Conservation (phyloP, 2,888 invertebrate genomes). For the Mesodorylaimus sp. region DNA sequence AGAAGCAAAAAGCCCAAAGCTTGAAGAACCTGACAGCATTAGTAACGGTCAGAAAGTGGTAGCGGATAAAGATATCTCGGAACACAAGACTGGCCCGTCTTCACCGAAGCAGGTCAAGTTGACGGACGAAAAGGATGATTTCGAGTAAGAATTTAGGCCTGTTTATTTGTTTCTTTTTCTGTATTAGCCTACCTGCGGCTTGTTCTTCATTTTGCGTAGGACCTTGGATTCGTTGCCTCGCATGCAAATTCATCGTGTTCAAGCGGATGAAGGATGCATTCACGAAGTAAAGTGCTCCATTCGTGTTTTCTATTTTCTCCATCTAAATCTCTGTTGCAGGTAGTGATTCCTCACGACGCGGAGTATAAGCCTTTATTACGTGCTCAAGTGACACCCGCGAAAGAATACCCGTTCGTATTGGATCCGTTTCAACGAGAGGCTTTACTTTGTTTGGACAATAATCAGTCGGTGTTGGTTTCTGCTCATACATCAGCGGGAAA, state of each 20-base stretch:
- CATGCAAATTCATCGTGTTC: conserved; percentile 67
- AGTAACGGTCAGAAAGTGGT: too few relatives aligned
- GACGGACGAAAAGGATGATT: too few relatives aligned
- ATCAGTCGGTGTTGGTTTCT: conserved; percentile 91
- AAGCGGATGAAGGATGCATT: conserved; percentile 74
- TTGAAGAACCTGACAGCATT: too few relatives aligned
- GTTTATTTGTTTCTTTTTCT: too few relatives aligned
- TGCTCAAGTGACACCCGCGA: conserved; percentile 54
- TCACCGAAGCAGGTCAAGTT: too few relatives aligned
- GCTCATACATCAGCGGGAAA: conserved; percentile 99
- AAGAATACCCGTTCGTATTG: conserved; percentile 75
- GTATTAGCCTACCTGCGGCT: too few relatives aligned
- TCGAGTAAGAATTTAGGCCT: too few relatives aligned
- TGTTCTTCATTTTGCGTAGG: too few relatives aligned
- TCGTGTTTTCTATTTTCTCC: not conserved
- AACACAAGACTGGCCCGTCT: too few relatives aligned
- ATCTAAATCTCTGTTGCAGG: conserved; percentile 24
- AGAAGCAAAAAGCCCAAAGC: too few relatives aligned
- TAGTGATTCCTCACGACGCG: conserved; percentile 66
- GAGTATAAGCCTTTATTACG: conserved; percentile 47
- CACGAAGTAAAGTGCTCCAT: conserved; percentile 54
- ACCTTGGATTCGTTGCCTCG: conserved; percentile 49
- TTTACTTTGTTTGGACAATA: conserved; percentile 83
- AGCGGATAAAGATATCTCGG: too few relatives aligned
- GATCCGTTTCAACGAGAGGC: conserved; percentile 98